Evolutionary conservation across 2,888 invertebrate species (phyloP).

Genomic region (Sisyra nigra): DNA sequence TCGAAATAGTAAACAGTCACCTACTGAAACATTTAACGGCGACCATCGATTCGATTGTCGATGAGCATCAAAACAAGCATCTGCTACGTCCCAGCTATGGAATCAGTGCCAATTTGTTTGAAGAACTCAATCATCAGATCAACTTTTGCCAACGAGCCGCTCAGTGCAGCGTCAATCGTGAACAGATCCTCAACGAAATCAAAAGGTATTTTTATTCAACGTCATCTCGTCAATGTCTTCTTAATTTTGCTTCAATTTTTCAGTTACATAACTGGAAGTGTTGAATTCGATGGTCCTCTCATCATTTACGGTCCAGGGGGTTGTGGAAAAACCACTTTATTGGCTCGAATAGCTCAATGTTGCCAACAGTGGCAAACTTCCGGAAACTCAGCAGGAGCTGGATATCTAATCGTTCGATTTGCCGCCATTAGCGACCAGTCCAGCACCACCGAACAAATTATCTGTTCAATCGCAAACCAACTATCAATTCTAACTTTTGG

Average conservation of each 20-base stretch:
- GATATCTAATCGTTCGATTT: conserved; percentile 34
- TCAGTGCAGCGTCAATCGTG: conserved; percentile 50
- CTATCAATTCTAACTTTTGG: conserved; percentile 54
- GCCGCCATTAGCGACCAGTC: conserved; percentile 48
- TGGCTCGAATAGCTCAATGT: conserved; percentile 53
- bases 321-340: conserved; percentile 66
- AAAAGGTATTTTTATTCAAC: conserved; percentile 43
- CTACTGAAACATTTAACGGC: conserved; percentile 50
- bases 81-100: conserved; percentile 42
- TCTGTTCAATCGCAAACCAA: conserved; percentile 62
- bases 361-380: conserved; percentile 48
- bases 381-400: conserved; percentile 18
- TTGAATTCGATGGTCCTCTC: conserved; percentile 30
- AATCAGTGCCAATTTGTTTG: conserved; percentile 42
- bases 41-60: conserved; percentile 50
- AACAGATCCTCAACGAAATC: conserved; percentile 48
- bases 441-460: conserved; percentile 48
- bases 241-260: conserved; percentile 13
- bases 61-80: conserved; percentile 43
- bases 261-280: conserved; percentile 46
- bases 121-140: conserved; percentile 56
- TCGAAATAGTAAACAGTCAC: conserved; percentile 43
- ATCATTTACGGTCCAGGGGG: conserved; percentile 66
- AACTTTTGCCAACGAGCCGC: conserved; percentile 54
- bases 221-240: background rate